Percentiles rank a stretch among this genome's conserved stretches.
Evolutionary conservation across 1,140 invertebrate species (phyloP).

Genomic region (Drosophila teissieri): DNA sequence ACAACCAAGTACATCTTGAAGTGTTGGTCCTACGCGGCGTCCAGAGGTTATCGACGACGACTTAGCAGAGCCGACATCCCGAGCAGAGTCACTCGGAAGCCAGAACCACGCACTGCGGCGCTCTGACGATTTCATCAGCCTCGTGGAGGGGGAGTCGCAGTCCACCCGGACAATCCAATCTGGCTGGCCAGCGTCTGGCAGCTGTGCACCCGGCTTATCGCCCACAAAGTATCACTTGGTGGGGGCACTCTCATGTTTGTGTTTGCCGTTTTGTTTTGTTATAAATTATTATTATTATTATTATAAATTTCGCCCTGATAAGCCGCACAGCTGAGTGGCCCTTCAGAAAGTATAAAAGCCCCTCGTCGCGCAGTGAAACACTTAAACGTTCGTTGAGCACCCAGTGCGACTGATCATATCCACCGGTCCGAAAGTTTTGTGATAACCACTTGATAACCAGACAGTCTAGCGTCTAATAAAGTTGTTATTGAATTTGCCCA

Average conservation of each 20-base stretch:
- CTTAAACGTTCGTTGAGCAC: constrained; percentile 55
- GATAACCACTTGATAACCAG: constrained; percentile 20
- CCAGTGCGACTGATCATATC: constrained; percentile 37
- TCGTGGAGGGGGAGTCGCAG: constrained; percentile 26
- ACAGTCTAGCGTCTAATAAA: constrained; percentile 33
- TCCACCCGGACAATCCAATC: constrained; percentile 34
- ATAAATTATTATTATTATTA: constrained; percentile 53
- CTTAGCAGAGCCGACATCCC: constrained; percentile 6
- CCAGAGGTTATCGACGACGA: constrained; percentile 28
- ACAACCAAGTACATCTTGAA: constrained; percentile 29
- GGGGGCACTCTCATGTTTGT: constrained; percentile 34
- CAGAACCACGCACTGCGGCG: constrained; percentile 25
- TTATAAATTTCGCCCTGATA: constrained; percentile 58
- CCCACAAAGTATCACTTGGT: constrained; percentile 14
- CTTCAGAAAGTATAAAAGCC: constrained; percentile 61
- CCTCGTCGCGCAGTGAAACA: constrained; percentile 46
- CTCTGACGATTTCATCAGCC: constrained; percentile 53
- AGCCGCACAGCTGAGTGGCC: constrained; percentile 41
- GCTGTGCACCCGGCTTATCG: constrained; percentile 42
- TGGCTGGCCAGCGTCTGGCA: constrained; percentile 41
- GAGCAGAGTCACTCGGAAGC: constrained; percentile 2
- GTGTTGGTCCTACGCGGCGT: constrained; percentile 7
- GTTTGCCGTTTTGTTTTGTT: constrained; percentile 56
- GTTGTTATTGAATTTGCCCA: constrained; percentile 50
- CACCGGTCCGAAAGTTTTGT: constrained; percentile 19